These are phyloP conservation scores for Leptodactylus fallax DNA, from an alignment of 2,797 vertebrate genomes.

Conservation along the genomic window DNA sequence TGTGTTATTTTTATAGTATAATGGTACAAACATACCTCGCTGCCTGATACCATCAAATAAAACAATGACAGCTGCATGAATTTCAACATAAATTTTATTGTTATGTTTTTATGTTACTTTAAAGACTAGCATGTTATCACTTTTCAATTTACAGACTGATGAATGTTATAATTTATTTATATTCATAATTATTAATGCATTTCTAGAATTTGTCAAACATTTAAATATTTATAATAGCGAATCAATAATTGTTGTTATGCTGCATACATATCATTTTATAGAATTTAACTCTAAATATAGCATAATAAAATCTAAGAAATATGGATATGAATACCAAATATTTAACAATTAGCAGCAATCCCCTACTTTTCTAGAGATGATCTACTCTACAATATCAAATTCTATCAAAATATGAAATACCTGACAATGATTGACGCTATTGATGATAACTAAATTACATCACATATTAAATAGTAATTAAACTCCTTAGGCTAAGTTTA, in stretches of 20 bases:
- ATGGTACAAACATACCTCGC: neutral
- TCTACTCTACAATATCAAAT: no score
- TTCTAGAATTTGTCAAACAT: neutral
- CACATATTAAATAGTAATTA: no score
- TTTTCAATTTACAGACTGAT: neutral
- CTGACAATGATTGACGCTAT: no score
- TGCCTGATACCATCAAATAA: neutral
- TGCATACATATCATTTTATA: neutral
- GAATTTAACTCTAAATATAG: neutral
- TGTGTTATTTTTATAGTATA: conserved; percentile 21
- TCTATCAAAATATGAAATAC: no score
- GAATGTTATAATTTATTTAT: neutral
- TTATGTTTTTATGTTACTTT: neutral
- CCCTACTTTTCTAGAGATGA: no score
- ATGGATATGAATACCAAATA: no score
- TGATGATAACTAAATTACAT: no score
- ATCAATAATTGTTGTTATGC: neutral
- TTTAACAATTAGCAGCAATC: no score
- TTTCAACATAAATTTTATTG: neutral
- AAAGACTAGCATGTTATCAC: neutral
- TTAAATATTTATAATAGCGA: neutral
- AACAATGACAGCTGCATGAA: neutral
- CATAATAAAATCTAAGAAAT: neutral
- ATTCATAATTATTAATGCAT: neutral
- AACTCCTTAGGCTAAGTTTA: no score